Evolutionary conservation across 2,888 invertebrate genomes (phyloP).

Genomic region (Kryphioiulus occultus): DNA sequence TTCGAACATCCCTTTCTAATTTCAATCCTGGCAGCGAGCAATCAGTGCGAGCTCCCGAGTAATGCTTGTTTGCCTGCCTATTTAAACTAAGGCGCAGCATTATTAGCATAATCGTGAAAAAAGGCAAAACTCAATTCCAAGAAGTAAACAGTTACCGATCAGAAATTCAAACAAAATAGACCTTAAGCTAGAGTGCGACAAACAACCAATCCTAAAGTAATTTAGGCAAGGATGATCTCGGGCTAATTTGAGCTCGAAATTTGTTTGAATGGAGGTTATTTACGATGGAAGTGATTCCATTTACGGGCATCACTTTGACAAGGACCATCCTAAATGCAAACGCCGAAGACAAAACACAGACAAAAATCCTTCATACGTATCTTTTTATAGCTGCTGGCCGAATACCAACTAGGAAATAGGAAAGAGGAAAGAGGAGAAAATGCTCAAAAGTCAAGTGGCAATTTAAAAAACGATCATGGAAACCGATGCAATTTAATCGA

Average conservation of each 20-base stretch:
- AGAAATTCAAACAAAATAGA: no score
- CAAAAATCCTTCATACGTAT: background rate
- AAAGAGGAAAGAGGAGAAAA: background rate
- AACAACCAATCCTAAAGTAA: background rate
- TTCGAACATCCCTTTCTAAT: no score
- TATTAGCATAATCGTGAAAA: no score
- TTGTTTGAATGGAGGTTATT: background rate
- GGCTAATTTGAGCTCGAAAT: background rate
- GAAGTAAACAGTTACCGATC: no score
- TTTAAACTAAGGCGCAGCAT: background rate
- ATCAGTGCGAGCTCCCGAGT: background rate
- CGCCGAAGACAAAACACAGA: conserved; percentile 14
- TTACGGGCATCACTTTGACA: background rate
- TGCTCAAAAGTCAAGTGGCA: background rate
- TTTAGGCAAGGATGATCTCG: background rate
- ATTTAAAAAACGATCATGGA: background rate
- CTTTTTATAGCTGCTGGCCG: conserved; percentile 18
- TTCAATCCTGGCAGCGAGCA: no score
- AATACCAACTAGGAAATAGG: conserved; percentile 4
- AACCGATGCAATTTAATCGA: background rate
- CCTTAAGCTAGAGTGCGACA: no score
- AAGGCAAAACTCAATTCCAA: no score
- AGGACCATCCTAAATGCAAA: background rate
- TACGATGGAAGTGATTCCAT: background rate
- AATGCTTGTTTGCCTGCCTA: background rate